phyloP scores from a whole-genome alignment of 2,888 invertebrate species.

The Apamea crenata region DNA sequence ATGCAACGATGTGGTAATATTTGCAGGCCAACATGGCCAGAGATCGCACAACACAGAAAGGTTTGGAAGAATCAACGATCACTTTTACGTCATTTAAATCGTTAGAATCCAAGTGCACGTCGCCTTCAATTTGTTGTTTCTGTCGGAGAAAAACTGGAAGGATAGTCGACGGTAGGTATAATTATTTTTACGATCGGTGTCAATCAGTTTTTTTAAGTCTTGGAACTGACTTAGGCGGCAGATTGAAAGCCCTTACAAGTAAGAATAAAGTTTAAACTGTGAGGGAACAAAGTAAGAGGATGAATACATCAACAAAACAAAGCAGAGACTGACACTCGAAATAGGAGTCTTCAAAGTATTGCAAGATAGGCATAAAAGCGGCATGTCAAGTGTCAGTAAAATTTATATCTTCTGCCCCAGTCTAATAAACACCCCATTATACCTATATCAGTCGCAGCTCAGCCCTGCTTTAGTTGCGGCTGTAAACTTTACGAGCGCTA shows the following conservation, averaged over 20 bases:
- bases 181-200: background rate
- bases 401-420: slow-evolving; percentile 23
- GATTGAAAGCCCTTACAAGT: background rate
- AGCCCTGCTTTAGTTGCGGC: slow-evolving; percentile 52
- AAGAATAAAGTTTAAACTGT: background rate
- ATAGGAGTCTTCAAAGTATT: background rate
- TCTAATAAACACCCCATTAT: slow-evolving; percentile 61
- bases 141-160: background rate
- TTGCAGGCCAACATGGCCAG: too few species aligned
- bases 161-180: background rate
- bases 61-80: too few species aligned
- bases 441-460: slow-evolving; percentile 61
- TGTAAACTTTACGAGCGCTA: slow-evolving; percentile 64
- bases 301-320: background rate
- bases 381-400: slow-evolving; percentile 37
- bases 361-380: slow-evolving; percentile 14
- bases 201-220: background rate
- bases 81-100: background rate
- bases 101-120: background rate
- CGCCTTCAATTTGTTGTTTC: background rate
- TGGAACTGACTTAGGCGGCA: background rate
- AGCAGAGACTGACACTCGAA: background rate
- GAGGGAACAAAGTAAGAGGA: background rate
- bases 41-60: too few species aligned
- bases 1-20: too few species aligned